phyloP scores from a whole-genome alignment of 2,113 vertebrate genomes.

The Siphamia tubifer region DNA sequence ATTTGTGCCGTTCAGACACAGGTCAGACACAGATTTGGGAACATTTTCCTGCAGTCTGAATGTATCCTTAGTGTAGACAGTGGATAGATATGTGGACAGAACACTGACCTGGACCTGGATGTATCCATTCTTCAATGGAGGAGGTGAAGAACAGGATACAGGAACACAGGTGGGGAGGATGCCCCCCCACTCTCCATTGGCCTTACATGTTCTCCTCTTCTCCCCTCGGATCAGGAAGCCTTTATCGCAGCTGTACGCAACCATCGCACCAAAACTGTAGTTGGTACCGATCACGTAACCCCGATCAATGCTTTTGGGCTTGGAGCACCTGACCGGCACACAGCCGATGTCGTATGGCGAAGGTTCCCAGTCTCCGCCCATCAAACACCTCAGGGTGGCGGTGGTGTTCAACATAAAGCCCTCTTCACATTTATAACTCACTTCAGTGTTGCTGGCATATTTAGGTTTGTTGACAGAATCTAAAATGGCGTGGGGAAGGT shows the following conservation, averaged over 20 bases:
- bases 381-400: slow-evolving; percentile 86
- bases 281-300: slow-evolving; percentile 91
- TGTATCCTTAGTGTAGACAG: too few species aligned
- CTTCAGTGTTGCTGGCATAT: slow-evolving; percentile 86
- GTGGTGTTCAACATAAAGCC: slow-evolving; percentile 94
- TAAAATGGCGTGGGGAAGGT: slow-evolving; percentile 87
- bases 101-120: too few species aligned
- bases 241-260: slow-evolving; percentile 94
- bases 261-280: slow-evolving; percentile 93
- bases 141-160: slow-evolving; percentile 86
- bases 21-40: too few species aligned
- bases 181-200: slow-evolving; percentile 92
- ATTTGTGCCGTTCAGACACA: too few species aligned
- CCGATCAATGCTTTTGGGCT: slow-evolving; percentile 83
- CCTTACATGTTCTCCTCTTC: slow-evolving; percentile 93
- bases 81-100: too few species aligned
- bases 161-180: slow-evolving; percentile 88
- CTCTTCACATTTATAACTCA: slow-evolving; percentile 95
- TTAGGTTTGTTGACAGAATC: slow-evolving; percentile 90
- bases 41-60: too few species aligned
- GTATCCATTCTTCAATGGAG: slow-evolving; percentile 85
- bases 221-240: slow-evolving; percentile 94
- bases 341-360: slow-evolving; percentile 88
- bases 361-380: slow-evolving; percentile 92
- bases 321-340: slow-evolving; percentile 90